Evolutionary conservation across 2,797 vertebrate species (phyloP).

Genomic region (Rhinogobio ventralis): DNA sequence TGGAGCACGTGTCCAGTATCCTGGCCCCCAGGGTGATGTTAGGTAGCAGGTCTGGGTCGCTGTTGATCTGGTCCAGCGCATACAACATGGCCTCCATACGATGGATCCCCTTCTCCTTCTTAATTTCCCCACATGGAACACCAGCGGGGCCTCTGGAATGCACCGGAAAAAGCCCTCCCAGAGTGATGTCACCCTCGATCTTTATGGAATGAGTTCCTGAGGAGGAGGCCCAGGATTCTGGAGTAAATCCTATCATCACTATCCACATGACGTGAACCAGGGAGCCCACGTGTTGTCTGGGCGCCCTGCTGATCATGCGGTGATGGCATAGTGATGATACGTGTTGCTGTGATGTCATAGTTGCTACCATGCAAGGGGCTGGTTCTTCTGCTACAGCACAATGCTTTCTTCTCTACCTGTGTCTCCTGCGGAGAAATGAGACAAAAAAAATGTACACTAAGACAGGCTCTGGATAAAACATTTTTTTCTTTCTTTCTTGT

Average conservation of each 20-base stretch:
- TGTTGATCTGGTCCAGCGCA: constrained; percentile 91
- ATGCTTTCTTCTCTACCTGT: constrained; percentile 71
- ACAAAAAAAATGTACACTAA: background rate
- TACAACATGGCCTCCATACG: constrained; percentile 95
- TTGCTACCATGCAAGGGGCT: constrained; percentile 67
- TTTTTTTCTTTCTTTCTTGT: no score
- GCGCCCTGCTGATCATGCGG: constrained; percentile 18
- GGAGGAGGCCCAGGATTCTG: constrained; percentile 47
- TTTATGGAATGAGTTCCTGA: constrained; percentile 85
- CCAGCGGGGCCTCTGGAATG: constrained; percentile 87
- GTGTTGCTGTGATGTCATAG: constrained; percentile 70
- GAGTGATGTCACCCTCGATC: constrained; percentile 87
- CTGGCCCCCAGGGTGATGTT: constrained; percentile 90
- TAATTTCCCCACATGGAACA: constrained; percentile 86
- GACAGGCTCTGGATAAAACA: no score
- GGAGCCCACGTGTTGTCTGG: constrained; percentile 45
- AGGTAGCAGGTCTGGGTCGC: constrained; percentile 86
- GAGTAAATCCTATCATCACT: constrained; percentile 63
- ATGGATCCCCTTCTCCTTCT: constrained; percentile 92
- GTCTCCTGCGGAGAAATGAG: constrained; percentile 62
- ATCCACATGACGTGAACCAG: constrained; percentile 68
- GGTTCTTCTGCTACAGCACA: constrained; percentile 60
- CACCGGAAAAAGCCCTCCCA: constrained; percentile 90
- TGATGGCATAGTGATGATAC: constrained; percentile 60
- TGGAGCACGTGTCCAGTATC: constrained; percentile 90